A percentile compares a stretch with the other conserved stretches of the same genome.
Conservation (phyloP, 1,140 invertebrate genomes). For the Magallana gigas region DNA sequence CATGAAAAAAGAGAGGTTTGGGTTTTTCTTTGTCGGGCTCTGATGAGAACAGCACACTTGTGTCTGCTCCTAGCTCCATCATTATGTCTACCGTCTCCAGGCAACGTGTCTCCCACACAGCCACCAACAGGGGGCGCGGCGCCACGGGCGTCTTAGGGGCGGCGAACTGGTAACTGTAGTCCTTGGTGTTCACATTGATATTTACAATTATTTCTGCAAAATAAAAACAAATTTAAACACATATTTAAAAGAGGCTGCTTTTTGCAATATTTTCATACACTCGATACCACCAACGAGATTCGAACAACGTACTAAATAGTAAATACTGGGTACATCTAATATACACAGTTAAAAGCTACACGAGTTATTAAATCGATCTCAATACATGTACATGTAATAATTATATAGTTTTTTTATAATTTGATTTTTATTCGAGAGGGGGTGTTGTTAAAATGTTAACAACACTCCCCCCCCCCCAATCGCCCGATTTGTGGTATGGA, state of each 20-base stretch:
- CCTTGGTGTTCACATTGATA: constrained; percentile 40
- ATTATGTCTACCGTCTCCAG: constrained; percentile 49
- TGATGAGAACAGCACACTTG: constrained; percentile 52
- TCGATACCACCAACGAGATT: too few species aligned
- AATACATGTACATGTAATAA: too few species aligned
- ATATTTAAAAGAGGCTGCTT: background rate
- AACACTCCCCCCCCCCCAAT: too few species aligned
- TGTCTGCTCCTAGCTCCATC: constrained; percentile 52
- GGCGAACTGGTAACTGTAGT: constrained; percentile 53
- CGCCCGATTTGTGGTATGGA: too few species aligned
- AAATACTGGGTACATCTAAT: too few species aligned
- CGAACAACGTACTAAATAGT: too few species aligned
- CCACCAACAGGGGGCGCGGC: constrained; percentile 54
- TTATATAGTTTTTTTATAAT: too few species aligned
- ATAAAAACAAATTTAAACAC: background rate
- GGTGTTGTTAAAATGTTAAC: too few species aligned
- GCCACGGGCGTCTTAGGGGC: constrained; percentile 41
- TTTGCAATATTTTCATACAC: background rate
- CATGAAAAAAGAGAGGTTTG: constrained; percentile 64
- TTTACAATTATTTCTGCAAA: constrained; percentile 33
- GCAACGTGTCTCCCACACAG: constrained; percentile 52
- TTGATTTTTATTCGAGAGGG: too few species aligned
- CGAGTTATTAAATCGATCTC: too few species aligned
- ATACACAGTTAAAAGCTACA: too few species aligned
- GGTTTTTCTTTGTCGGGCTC: constrained; percentile 40